Conservation (phyloP, 2,797 vertebrate genomes). For the Neopelma chrysocephalum region DNA sequence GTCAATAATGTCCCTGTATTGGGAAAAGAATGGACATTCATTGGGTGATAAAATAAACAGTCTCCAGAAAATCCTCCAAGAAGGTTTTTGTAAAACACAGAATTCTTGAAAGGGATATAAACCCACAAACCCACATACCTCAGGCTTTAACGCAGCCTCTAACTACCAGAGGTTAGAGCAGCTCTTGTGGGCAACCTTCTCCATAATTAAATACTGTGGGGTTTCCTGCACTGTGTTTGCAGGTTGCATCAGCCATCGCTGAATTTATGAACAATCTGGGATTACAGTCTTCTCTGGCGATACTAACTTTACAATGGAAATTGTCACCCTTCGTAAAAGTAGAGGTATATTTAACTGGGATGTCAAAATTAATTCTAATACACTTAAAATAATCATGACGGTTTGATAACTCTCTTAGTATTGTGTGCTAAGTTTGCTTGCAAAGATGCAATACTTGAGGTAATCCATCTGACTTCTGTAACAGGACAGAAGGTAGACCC, state of each 20-base stretch:
- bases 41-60: background rate
- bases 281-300: background rate
- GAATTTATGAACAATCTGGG: background rate
- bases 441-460: background rate
- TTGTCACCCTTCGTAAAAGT: background rate
- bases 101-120: background rate
- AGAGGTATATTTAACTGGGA: background rate
- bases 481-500: background rate
- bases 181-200: background rate
- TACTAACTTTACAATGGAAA: background rate
- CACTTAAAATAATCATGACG: background rate
- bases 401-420: background rate
- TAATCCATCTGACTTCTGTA: background rate
- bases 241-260: background rate
- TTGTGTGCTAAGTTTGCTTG: background rate
- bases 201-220: conserved; percentile 9
- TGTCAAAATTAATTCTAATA: background rate
- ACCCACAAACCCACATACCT: background rate
- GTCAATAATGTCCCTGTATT: background rate
- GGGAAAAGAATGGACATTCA: background rate
- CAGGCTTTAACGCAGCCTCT: background rate
- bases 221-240: background rate
- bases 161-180: background rate
- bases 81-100: background rate
- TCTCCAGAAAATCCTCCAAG: background rate